Base-by-base conservation (phyloP, 2,113 vertebrate genomes). In the Cyanoliseus patagonus region DNA sequence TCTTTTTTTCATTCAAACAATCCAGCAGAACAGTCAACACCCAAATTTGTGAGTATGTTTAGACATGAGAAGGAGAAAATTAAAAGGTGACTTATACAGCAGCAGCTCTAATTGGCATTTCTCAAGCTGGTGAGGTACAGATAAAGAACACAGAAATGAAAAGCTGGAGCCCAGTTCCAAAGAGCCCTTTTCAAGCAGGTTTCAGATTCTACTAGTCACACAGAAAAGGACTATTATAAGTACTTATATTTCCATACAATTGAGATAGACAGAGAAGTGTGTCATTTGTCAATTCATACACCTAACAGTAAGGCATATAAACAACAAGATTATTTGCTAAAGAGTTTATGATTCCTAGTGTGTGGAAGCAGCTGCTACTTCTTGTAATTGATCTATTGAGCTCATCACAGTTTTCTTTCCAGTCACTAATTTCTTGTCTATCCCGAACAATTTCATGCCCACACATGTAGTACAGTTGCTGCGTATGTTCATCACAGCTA, bases 31-130 rank as follows among this genome's bases (percentile, higher is more conserved):
- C 22, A 87, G 57, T 85, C 53, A 85, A 76, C 63, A 83, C 16
- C 14, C 37, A 80, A 62, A 75, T 91, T 53, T 93, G 27, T n/a
- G 24, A 73, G 13, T 83, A 69, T 37, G 63, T 68, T 87, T 87
- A 73, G 39, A 39, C 41, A 83, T 11, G 35, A 89, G 81, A 89
- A 95, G 31, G 20, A 73, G 77, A 95, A 97, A 95, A 95, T 81
- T 92, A 81, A 90, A 83, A 94, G 83, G 70, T 82, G 52, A 41
- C 30, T 89, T 89, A 28, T 44, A 80, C 57, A 79, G 66, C 10
- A 81, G 25, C 51, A 76, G 31, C 22, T 95, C 22, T 85, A 95
- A 79, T 63, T 87, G 70, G 17, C 59, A 59, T 80, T 92, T 53
- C 72, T 91, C 51, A 84, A 84, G 46, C 39, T 81, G 55, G 31